A percentile compares a stretch with the other conserved stretches of the same genome.
Evolutionary conservation across 2,888 invertebrate genomes (phyloP).

Genomic region (Drosophila buzzatii): DNA sequence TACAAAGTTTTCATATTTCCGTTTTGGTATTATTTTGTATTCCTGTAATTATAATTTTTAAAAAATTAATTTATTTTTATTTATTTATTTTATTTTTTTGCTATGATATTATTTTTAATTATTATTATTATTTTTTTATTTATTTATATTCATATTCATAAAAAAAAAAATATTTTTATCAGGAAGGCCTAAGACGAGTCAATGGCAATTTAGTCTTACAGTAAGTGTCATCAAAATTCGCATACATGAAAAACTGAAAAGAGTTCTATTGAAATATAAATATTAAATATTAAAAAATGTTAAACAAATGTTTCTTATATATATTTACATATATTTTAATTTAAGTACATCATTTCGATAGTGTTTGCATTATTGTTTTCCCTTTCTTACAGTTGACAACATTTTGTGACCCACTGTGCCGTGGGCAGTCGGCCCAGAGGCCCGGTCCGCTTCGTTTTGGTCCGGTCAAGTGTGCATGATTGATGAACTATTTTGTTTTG

Average conservation of each 20-base stretch:
- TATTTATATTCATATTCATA: not conserved
- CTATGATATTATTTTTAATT: too few relatives aligned
- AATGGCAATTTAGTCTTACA: not conserved
- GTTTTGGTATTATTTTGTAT: too few relatives aligned
- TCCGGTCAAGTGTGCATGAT: constrained; percentile 80
- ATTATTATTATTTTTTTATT: not conserved
- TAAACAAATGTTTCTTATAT: not conserved
- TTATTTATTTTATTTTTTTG: too few relatives aligned
- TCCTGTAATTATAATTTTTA: too few relatives aligned
- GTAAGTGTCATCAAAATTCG: not conserved
- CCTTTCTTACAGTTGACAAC: not conserved
- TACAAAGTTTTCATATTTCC: too few relatives aligned
- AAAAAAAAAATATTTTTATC: not conserved
- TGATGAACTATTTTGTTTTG: constrained; percentile 81
- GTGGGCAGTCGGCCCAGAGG: constrained; percentile 22
- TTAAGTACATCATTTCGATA: not conserved
- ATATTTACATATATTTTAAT: not conserved
- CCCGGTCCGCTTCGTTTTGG: constrained; percentile 20
- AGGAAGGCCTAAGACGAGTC: not conserved
- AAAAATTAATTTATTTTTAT: too few relatives aligned
- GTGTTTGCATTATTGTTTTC: too few relatives aligned
- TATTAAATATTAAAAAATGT: not conserved
- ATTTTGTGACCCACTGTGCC: constrained; percentile 42
- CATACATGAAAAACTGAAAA: not conserved
- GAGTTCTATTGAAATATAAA: not conserved